Evolutionary conservation across 2,113 vertebrate species (phyloP).

Genomic region (Nothoprocta pentlandii): DNA sequence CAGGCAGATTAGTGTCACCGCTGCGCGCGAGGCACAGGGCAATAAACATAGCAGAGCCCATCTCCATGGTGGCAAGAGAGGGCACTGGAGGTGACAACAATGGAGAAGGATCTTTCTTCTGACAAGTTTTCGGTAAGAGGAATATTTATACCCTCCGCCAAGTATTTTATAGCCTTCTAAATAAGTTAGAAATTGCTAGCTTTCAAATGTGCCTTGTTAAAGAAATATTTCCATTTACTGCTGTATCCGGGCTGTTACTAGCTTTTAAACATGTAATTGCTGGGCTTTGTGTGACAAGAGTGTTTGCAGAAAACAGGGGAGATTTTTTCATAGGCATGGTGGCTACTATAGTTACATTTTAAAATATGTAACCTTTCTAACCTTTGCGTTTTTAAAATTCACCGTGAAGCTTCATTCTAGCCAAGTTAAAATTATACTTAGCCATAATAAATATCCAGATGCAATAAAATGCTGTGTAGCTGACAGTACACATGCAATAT

Average conservation of each 20-base stretch:
- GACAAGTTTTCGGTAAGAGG: constrained; percentile 84
- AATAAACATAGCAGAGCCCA: constrained; percentile 74
- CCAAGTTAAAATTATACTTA: neutral
- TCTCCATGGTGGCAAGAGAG: constrained; percentile 78
- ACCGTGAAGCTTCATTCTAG: neutral
- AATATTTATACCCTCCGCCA: constrained; percentile 49
- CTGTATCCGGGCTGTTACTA: constrained; percentile 58
- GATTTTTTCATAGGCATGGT: neutral
- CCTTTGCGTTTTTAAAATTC: constrained; percentile 24
- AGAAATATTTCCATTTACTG: constrained; percentile 53
- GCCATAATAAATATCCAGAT: constrained; percentile 41
- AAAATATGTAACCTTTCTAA: constrained; percentile 34
- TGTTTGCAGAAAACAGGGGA: constrained; percentile 22
- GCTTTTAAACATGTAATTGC: constrained; percentile 64
- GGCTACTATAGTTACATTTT: constrained; percentile 43
- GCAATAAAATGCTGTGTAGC: constrained; percentile 23
- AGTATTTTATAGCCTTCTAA: constrained; percentile 59
- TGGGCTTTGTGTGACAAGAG: constrained; percentile 73
- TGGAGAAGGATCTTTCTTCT: constrained; percentile 71
- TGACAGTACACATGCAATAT: constrained; percentile 68
- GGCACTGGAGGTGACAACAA: constrained; percentile 76
- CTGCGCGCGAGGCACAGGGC: constrained; percentile 76
- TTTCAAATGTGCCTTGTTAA: constrained; percentile 10
- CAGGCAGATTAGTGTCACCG: constrained; percentile 78
- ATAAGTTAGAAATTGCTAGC: constrained; percentile 54